Evolutionary conservation across 1,140 invertebrate species (phyloP).

Genomic region (Drosophila bocqueti): DNA sequence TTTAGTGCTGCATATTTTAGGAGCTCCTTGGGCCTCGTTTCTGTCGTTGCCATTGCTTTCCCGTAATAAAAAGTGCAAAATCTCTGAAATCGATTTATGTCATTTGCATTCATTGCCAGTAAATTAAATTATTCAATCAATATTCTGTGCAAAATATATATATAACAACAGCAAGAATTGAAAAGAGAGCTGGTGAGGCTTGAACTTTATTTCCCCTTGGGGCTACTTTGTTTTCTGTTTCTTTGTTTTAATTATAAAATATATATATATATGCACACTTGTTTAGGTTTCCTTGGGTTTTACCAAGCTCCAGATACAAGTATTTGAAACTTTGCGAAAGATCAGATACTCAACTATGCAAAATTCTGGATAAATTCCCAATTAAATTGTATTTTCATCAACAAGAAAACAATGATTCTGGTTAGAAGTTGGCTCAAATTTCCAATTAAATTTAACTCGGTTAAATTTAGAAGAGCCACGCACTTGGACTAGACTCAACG

Average conservation of each 20-base stretch:
- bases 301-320: not conserved
- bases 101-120: conserved; percentile 20
- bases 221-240: not conserved
- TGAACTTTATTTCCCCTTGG: not conserved
- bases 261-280: not conserved
- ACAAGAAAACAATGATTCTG: not conserved
- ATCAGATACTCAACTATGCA: not conserved
- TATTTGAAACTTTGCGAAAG: too few relatives aligned
- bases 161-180: not conserved
- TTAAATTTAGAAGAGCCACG: conserved; percentile 33
- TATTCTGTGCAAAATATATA: not conserved
- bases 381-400: not conserved
- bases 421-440: conserved; percentile 2
- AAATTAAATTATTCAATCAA: conserved; percentile 21
- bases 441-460: conserved; percentile 26
- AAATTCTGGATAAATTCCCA: not conserved
- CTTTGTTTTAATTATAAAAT: conserved; percentile 7
- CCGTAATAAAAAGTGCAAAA: conserved; percentile 30
- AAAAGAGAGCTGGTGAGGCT: not conserved
- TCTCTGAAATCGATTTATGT: conserved; percentile 36
- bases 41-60: conserved; percentile 3
- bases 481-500: conserved; percentile 13
- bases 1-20: conserved; percentile 68
- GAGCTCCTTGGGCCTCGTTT: conserved; percentile 7
- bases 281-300: not conserved